Percentiles rank a stretch among this genome's conserved stretches.
Conservation (phyloP, 2,888 invertebrate species). For the Meloe dianella region DNA sequence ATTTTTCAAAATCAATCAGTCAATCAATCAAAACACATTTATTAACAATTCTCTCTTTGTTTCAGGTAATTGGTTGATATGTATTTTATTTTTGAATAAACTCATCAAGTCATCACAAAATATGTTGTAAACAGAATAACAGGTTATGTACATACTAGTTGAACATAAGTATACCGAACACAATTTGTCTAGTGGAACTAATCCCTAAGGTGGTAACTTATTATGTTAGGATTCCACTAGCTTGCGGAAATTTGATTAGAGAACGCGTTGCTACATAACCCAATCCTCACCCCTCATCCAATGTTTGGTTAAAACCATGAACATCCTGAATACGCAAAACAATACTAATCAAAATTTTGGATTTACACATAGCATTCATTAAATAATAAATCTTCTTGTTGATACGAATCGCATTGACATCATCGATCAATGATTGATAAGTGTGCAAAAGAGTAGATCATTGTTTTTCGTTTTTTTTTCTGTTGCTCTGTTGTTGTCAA, state of each 20-base stretch:
- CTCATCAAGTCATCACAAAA: neutral
- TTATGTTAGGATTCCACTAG: conserved; percentile 45
- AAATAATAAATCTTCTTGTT: conserved; percentile 26
- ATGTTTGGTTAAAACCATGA: conserved; percentile 17
- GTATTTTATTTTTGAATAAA: neutral
- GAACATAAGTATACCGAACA: conserved; percentile 35
- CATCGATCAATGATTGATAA: too few species aligned
- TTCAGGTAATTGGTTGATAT: neutral
- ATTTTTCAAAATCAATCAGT: too few species aligned
- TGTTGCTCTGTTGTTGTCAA: too few species aligned
- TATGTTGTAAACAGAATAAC: neutral
- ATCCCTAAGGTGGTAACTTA: conserved; percentile 44
- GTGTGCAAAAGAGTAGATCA: too few species aligned
- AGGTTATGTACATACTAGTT: conserved; percentile 2
- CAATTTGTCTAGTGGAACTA: conserved; percentile 46
- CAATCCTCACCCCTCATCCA: conserved; percentile 27
- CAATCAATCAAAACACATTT: too few species aligned
- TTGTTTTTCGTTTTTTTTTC: too few species aligned
- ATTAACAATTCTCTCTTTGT: neutral
- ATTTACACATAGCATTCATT: conserved; percentile 18
- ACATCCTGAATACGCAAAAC: conserved; percentile 31
- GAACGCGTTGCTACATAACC: conserved; percentile 23
- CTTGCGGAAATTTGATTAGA: conserved; percentile 44
- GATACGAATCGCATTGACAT: too few species aligned
- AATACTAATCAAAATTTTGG: conserved; percentile 26